Evolutionary conservation across 1,140 invertebrate genomes (phyloP).

Genomic region (Globodera rostochiensis): DNA sequence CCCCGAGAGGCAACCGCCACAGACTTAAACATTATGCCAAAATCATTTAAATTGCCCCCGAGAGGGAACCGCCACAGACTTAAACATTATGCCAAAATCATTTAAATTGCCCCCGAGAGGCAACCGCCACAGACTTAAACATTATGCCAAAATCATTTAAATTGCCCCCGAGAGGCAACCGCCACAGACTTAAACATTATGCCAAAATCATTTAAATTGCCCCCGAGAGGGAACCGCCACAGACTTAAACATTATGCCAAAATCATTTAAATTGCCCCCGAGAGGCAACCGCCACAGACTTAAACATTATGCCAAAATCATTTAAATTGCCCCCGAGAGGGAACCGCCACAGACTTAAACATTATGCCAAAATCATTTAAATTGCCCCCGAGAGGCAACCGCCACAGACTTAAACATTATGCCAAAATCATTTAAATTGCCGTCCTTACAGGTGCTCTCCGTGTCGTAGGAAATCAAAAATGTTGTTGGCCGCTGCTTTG

Average conservation of each 20-base stretch:
- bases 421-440: too few relatives aligned
- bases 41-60: slow-evolving; percentile 1
- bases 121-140: slow-evolving; percentile 47
- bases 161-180: not conserved
- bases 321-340: slow-evolving; percentile 17
- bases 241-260: slow-evolving; percentile 37
- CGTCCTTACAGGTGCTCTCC: slow-evolving; percentile 36
- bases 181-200: slow-evolving; percentile 12
- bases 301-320: not conserved
- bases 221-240: slow-evolving; percentile 26
- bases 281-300: too few relatives aligned
- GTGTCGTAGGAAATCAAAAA: slow-evolving; percentile 43
- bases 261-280: not conserved
- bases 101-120: not conserved
- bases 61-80: slow-evolving; percentile 16
- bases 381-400: not conserved
- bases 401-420: slow-evolving; percentile 1
- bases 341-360: slow-evolving; percentile 1
- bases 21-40: slow-evolving; percentile 39
- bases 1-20: slow-evolving; percentile 32
- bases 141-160: slow-evolving; percentile 19
- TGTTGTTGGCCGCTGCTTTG: not conserved
- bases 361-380: slow-evolving; percentile 5
- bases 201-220: too few relatives aligned
- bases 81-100: not conserved